Evolutionary conservation across 2,113 vertebrate species (phyloP), one percentile per base, ranked within the genome.

Genomic region (Neopipo cinnamomea): DNA sequence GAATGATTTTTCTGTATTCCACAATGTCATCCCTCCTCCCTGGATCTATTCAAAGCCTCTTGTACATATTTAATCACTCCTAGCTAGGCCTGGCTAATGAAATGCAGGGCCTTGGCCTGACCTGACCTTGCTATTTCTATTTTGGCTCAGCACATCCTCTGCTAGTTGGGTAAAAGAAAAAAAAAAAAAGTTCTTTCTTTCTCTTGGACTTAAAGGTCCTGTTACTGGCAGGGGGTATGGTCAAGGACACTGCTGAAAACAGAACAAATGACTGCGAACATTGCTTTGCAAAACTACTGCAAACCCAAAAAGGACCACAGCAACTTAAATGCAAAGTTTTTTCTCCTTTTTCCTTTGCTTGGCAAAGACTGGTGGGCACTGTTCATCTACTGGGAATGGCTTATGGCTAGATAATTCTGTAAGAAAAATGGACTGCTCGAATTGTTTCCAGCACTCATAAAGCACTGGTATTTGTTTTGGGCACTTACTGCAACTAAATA

Each of bases 101-200:
- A 98, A 98, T 96, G 96, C 97, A 96, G 91, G 91, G 96, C 96
- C 96, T 96, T 97, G 94, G 93, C 96, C 96, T 96, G 92, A 53
- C 96, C 97, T 98, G 98, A 95, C 97, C 97, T 96, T 95, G 97
- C 97, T 98, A 97, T 98, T 98, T 98, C 97, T 98, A 94, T 97
- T 98, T 97, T 97, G 96, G 97, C 94, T 97, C 96, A 97, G 97
- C 95, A 96, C 73, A 97, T 97, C 97, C 97, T 97, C 97, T 97
- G 95, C 96, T 98, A 97, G 97, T 89, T 95, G 84, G 85, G 92
- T 92, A 30, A 91, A 76, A 91, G 56, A 88, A 85, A 91, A 39
- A 76, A 50, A 61, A 35, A 59, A 31, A 93, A 92, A 96, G 89
- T 96, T 97, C 39, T 96, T 97, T 97, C 94, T 80, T 67, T 91